Evolutionary conservation across 2,113 vertebrate genomes (phyloP).

Genomic region (Fregata magnificens): DNA sequence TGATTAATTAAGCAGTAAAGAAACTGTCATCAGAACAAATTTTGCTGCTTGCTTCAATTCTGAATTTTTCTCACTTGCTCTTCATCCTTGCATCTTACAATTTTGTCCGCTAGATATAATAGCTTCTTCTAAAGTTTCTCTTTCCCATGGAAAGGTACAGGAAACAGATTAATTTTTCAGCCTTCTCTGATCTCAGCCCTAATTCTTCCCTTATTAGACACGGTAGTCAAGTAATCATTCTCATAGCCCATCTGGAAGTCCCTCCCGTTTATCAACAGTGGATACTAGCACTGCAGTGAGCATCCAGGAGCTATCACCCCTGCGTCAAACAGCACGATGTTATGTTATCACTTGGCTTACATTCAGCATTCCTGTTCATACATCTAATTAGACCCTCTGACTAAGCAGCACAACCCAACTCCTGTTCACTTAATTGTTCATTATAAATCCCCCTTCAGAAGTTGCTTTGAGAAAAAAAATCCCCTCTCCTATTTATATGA

Average conservation of each 20-base stretch:
- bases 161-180: background rate
- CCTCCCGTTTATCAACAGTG: background rate
- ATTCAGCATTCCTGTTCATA: background rate
- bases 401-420: background rate
- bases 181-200: background rate
- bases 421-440: background rate
- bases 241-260: background rate
- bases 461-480: background rate
- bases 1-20: background rate
- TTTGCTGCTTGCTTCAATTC: background rate
- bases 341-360: background rate
- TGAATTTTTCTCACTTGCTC: background rate
- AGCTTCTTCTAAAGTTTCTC: background rate
- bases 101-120: background rate
- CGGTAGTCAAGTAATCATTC: background rate
- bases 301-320: background rate
- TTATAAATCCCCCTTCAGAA: background rate
- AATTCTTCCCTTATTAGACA: background rate
- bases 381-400: background rate
- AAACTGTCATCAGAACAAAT: background rate
- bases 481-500: background rate
- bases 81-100: background rate
- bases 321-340: background rate
- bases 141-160: background rate
- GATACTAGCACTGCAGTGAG: background rate